Percentiles rank a stretch among this genome's conserved stretches.
These are phyloP conservation scores for Turritopsis dohrnii DNA, from an alignment of 30 jellyfish, hydroid and myxozoan genomes.

Conservation along the genomic window DNA sequence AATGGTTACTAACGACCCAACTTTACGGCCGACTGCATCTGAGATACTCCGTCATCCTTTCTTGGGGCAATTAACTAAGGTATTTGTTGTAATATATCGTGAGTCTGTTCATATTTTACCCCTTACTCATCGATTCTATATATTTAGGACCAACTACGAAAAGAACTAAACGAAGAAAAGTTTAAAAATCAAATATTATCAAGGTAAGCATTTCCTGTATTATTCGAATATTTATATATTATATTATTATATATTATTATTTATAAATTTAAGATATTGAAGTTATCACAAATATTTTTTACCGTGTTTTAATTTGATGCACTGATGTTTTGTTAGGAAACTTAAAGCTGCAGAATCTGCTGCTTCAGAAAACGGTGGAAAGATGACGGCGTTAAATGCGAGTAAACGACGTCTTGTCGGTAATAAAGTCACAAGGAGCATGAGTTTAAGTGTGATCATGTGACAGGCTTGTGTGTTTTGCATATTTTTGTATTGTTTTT, in stretches of 20 bases:
- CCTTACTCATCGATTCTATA: not conserved
- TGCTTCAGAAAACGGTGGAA: not conserved
- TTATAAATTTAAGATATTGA: no score
- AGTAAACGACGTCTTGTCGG: slow-evolving; percentile 58
- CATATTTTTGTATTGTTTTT: not conserved
- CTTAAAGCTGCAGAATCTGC: slow-evolving; percentile 34
- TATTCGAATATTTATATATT: no score
- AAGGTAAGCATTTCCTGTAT: slow-evolving; percentile 50
- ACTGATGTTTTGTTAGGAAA: slow-evolving; percentile 26
- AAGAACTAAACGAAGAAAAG: slow-evolving; percentile 76
- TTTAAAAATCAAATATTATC: slow-evolving; percentile 69
- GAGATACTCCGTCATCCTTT: slow-evolving; percentile 58
- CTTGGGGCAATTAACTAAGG: slow-evolving; percentile 56
- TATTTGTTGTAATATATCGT: not conserved
- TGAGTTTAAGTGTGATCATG: slow-evolving; percentile 84
- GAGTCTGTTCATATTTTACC: not conserved
- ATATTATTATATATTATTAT: no score
- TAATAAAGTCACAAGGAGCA: slow-evolving; percentile 71
- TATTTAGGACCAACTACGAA: slow-evolving; percentile 68
- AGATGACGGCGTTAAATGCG: not conserved
- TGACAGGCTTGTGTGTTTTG: slow-evolving; percentile 11
- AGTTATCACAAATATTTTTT: no score
- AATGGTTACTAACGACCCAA: slow-evolving; percentile 47
- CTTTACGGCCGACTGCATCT: slow-evolving; percentile 67
- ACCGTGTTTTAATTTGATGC: no score